Evolutionary conservation across 2,797 vertebrate species (phyloP).

Genomic region (Danio choprae): DNA sequence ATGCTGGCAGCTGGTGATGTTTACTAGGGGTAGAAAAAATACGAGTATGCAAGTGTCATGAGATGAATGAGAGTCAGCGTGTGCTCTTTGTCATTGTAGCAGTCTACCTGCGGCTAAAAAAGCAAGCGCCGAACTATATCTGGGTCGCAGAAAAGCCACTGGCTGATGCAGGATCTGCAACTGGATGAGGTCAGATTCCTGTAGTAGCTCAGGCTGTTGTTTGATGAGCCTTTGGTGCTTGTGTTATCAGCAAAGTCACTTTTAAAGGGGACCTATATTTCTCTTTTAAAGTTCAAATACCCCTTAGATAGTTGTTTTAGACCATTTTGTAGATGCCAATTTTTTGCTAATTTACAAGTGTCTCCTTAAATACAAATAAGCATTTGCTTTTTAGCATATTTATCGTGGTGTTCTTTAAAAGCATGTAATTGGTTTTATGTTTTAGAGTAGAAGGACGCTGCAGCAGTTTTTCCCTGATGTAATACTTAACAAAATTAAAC

Average conservation of each 20-base stretch:
- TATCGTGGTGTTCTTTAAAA: too few species aligned
- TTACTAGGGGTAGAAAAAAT: neutral
- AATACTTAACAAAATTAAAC: too few species aligned
- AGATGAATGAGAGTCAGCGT: neutral
- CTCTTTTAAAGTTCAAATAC: too few species aligned
- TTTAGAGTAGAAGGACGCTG: too few species aligned
- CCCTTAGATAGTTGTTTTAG: too few species aligned
- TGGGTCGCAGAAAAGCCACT: conserved; percentile 27
- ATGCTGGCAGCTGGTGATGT: conserved; percentile 15
- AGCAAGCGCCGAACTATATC: neutral
- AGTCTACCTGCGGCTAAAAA: neutral
- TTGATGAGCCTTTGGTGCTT: neutral
- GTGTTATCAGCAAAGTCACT: neutral
- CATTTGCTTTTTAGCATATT: too few species aligned
- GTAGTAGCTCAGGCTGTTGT: conserved; percentile 7
- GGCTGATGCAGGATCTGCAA: conserved; percentile 6
- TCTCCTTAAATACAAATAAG: too few species aligned
- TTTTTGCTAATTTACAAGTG: too few species aligned
- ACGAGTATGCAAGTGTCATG: conserved; percentile 3
- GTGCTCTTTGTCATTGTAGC: conserved; percentile 21
- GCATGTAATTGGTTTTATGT: too few species aligned
- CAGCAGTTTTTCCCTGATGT: too few species aligned
- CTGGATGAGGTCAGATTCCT: conserved; percentile 28
- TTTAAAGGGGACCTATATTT: neutral
- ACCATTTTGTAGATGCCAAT: too few species aligned